A percentile compares a stretch with the other conserved stretches of the same genome.
Evolutionary conservation across 2,888 invertebrate species (phyloP).

Genomic region (Pheosia gnoma): DNA sequence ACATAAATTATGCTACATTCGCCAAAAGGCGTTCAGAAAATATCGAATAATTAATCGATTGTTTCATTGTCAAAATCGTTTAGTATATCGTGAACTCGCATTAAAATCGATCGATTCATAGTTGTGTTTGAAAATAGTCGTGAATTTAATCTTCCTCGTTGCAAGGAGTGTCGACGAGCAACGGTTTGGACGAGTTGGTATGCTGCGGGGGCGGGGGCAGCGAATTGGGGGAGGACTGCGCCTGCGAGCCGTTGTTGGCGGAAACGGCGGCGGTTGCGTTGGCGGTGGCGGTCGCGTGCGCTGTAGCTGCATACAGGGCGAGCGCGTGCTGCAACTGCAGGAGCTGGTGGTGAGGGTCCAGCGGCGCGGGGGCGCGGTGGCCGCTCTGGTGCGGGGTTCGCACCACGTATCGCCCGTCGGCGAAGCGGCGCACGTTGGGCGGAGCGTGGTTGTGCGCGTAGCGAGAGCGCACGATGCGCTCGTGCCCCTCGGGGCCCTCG

Average conservation of each 20-base stretch:
- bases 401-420: slow-evolving; percentile 78
- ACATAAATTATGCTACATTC: slow-evolving; percentile 73
- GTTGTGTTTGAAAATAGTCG: slow-evolving; percentile 13
- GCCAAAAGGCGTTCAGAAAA: slow-evolving; percentile 74
- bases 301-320: slow-evolving; percentile 76
- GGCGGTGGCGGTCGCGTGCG: slow-evolving; percentile 74
- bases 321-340: slow-evolving; percentile 78
- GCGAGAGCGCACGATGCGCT: slow-evolving; percentile 78
- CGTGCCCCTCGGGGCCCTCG: slow-evolving; percentile 79
- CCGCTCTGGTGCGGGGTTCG: slow-evolving; percentile 80
- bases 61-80: slow-evolving; percentile 50
- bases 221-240: slow-evolving; percentile 62
- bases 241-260: slow-evolving; percentile 48
- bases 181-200: slow-evolving; percentile 65
- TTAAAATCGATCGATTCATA: slow-evolving; percentile 37
- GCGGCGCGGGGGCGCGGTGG: slow-evolving; percentile 76
- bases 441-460: slow-evolving; percentile 80
- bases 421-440: slow-evolving; percentile 78
- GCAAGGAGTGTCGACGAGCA: slow-evolving; percentile 76
- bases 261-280: slow-evolving; percentile 58
- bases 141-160: slow-evolving; percentile 71
- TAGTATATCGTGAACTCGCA: slow-evolving; percentile 46
- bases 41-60: slow-evolving; percentile 56
- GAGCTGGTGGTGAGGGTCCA: slow-evolving; percentile 78
- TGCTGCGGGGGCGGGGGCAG: slow-evolving; percentile 60